phyloP scores from a whole-genome alignment of 2,797 vertebrate species.

The Megaceryle alcyon region DNA sequence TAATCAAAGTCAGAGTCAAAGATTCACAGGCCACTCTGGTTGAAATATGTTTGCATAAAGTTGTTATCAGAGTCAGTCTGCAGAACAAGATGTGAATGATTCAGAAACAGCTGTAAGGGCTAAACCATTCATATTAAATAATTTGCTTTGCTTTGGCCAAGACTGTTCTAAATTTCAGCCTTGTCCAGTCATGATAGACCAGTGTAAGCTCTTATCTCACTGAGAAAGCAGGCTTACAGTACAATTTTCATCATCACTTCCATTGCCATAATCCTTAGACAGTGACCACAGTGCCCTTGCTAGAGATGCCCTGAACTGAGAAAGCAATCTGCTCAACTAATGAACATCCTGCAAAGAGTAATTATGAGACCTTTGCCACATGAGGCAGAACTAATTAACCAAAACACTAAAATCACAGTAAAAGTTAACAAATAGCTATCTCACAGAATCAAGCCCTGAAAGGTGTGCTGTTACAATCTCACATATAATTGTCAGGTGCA shows the following conservation, averaged over 20 bases:
- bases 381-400: constrained; percentile 54
- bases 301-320: constrained; percentile 2
- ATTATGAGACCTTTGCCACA: constrained; percentile 21
- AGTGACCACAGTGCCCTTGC: constrained; percentile 23
- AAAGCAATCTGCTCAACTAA: constrained; percentile 36
- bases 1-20: constrained; percentile 28
- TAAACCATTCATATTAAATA: not conserved
- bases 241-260: not conserved
- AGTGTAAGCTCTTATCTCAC: not conserved
- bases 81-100: constrained; percentile 4
- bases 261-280: not conserved
- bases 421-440: constrained; percentile 21
- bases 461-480: not conserved
- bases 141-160: constrained; percentile 22
- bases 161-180: constrained; percentile 16
- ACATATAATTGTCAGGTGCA: not conserved
- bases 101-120: not conserved
- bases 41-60: constrained; percentile 32
- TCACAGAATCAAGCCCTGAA: not conserved
- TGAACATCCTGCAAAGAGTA: constrained; percentile 18
- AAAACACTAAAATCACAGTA: constrained; percentile 35
- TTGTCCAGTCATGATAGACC: constrained; percentile 1
- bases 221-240: not conserved
- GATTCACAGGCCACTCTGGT: not conserved
- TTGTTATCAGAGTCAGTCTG: not conserved